Base-by-base conservation (phyloP, 2,113 vertebrate genomes). In the Nansenia antarctica region DNA sequence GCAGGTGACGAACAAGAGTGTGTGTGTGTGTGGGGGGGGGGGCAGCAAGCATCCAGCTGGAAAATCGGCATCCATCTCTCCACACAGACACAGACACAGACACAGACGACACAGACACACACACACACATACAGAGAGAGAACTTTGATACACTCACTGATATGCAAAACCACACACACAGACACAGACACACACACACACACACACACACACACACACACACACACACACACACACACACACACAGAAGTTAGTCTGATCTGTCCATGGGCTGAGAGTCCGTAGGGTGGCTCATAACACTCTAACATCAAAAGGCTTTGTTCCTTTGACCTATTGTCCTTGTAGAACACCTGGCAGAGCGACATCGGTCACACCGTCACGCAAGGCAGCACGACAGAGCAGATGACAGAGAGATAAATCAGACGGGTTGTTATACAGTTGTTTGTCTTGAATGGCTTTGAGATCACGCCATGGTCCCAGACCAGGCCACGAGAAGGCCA, bases 1-100 rank as follows among this genome's bases (percentile, higher is more conserved):
- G 67, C 80, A 79, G 78, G 82, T 80, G 83, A 78, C 47, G 34
- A 65, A 67, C 80, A 74, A 73, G 45, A 73, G 74, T 63, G 37
- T 18, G n/a, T 42, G 39, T 4, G 14, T 15, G 6, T 15, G 8
- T 47, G 45, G n/a, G 45, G 3, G 8, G 1, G 14, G 45, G 5
- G 45, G 8, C 1, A 47, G 3, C 63, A 72, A 65, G 70, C 74
- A 7, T 64, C 71, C 54, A 76, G 63, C 54, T 59, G 52, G n/a
- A 47, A 15, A 47, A 6, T 3, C n/a, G 42, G 42, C 42, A 12
- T n/a, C 2, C 26, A 24, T 9, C 30, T 5, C 35, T 15, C 62
- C 55, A 53, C 39, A 59, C 32, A 45, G n/a, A 45, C 18, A 26
- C 30, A 69, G n/a, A 64, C 45, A 57, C 32, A 63, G 65, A 69